These are phyloP conservation scores for Caprella mutica DNA, from an alignment of 2,888 invertebrate genomes.

Conservation along the genomic window DNA sequence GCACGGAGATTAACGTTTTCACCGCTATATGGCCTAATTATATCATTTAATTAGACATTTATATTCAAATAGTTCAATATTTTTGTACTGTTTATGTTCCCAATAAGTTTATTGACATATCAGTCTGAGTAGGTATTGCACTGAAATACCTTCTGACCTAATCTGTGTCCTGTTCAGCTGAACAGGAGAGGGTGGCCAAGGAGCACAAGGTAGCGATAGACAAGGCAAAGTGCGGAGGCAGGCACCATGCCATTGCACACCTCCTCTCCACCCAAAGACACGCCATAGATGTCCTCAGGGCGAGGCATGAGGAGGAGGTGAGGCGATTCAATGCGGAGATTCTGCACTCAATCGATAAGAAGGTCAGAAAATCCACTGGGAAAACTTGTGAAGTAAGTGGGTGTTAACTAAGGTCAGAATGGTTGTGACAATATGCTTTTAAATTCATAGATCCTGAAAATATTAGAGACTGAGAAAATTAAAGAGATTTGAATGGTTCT, in stretches of 20 bases:
- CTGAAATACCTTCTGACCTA: too few relatives aligned
- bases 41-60: too few relatives aligned
- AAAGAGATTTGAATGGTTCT: too few relatives aligned
- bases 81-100: too few relatives aligned
- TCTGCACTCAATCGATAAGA: not conserved
- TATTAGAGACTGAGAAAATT: too few relatives aligned
- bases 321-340: not conserved
- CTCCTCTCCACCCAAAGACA: not conserved
- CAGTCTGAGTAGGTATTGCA: too few relatives aligned
- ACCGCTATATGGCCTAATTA: too few relatives aligned
- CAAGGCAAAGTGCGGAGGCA: not conserved
- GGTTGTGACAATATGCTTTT: not conserved
- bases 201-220: conserved; percentile 1
- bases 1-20: too few relatives aligned
- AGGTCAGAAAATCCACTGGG: not conserved
- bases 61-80: too few relatives aligned
- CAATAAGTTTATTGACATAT: too few relatives aligned
- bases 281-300: not conserved
- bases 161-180: not conserved
- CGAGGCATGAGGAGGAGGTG: not conserved
- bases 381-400: not conserved
- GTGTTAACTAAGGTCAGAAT: not conserved
- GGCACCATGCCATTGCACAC: conserved; percentile 3
- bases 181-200: conserved; percentile 1
- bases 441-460: too few relatives aligned